phyloP scores from a whole-genome alignment of 2,797 vertebrate species.

The Enteromius unitaeniatus region DNA sequence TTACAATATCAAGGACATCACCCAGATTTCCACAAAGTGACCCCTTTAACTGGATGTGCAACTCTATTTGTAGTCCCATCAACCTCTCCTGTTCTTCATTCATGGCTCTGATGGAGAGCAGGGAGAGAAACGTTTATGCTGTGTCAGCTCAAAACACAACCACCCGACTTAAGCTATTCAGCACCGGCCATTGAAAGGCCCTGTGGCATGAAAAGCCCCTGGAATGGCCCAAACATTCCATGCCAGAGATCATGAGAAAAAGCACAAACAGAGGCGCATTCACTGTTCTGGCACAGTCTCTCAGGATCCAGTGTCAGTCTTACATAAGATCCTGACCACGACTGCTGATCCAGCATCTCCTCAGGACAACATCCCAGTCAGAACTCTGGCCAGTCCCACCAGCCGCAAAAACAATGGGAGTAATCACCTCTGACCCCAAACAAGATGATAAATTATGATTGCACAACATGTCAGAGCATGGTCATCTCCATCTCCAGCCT shows the following conservation, averaged over 20 bases:
- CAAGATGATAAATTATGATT: background rate
- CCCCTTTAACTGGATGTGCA: constrained; percentile 20
- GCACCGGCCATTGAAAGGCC: constrained; percentile 48
- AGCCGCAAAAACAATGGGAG: background rate
- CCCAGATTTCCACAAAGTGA: background rate
- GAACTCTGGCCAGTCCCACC: constrained; percentile 4
- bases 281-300: constrained; percentile 34
- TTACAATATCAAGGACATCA: background rate
- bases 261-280: constrained; percentile 34
- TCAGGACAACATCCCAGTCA: constrained; percentile 7
- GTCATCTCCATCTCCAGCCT: background rate
- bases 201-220: background rate
- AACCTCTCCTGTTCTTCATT: constrained; percentile 29
- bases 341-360: constrained; percentile 41
- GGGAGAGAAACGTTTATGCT: constrained; percentile 44
- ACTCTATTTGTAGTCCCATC: constrained; percentile 22
- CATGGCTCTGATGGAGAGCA: constrained; percentile 42
- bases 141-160: constrained; percentile 56
- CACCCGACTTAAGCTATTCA: constrained; percentile 54
- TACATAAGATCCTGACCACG: constrained; percentile 39
- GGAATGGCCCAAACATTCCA: constrained; percentile 10
- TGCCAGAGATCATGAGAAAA: constrained; percentile 39
- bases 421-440: background rate
- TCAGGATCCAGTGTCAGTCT: constrained; percentile 26
- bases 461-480: background rate